Percentiles rank a stretch among this genome's conserved stretches.
phyloP scores from a whole-genome alignment of 2,797 vertebrate species.

The Sus cebifrons region DNA sequence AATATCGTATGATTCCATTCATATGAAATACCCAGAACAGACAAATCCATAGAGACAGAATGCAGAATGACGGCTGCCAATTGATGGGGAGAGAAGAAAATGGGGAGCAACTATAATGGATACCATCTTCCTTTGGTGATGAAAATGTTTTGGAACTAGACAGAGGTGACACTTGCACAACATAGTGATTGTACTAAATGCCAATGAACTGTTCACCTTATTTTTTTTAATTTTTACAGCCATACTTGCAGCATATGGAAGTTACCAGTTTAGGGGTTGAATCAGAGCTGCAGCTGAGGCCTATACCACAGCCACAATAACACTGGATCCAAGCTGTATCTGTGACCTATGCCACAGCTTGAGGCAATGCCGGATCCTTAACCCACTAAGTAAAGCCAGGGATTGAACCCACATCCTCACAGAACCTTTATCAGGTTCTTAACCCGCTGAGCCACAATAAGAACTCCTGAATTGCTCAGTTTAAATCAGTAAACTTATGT shows the following conservation, averaged over 20 bases:
- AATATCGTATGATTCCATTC: slow-evolving; percentile 10
- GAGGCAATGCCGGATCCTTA: too few species aligned
- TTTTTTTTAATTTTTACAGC: too few species aligned
- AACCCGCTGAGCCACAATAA: too few species aligned
- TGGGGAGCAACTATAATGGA: neutral
- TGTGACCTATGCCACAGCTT: too few species aligned
- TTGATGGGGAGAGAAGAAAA: neutral
- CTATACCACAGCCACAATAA: too few species aligned
- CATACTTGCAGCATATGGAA: too few species aligned
- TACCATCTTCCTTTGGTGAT: neutral
- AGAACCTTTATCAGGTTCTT: too few species aligned
- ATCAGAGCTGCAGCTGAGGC: too few species aligned
- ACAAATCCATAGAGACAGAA: neutral
- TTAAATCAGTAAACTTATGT: slow-evolving; percentile 33
- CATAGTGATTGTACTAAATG: neutral
- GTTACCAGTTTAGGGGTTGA: too few species aligned
- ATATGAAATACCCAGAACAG: slow-evolving; percentile 46
- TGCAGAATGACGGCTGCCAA: neutral
- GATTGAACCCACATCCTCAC: too few species aligned
- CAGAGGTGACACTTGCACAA: neutral
- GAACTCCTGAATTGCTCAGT: neutral
- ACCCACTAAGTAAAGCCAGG: too few species aligned
- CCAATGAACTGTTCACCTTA: neutral
- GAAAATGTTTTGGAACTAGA: slow-evolving; percentile 26
- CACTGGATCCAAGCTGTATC: too few species aligned